Evolutionary conservation across 53 echinoderm and acorn worm genomes (phyloP).

Genomic region (Echinarachnius parma): DNA sequence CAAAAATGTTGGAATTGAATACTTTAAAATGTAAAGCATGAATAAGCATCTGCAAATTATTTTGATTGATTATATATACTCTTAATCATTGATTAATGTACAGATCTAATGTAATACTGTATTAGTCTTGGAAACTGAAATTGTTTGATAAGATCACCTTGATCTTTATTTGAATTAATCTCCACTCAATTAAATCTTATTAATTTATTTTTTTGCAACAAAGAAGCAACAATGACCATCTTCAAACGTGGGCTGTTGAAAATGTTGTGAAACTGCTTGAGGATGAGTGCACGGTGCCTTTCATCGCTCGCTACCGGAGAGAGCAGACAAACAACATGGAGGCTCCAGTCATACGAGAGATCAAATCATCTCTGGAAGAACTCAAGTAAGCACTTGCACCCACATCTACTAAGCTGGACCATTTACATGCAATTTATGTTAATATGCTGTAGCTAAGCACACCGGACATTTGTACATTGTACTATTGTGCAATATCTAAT

Average conservation of each 20-base stretch:
- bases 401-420: not conserved
- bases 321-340: constrained; percentile 86
- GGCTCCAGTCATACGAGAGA: constrained; percentile 70
- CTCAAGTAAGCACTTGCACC: constrained; percentile 64
- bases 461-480: too few relatives aligned
- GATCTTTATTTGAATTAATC: constrained; percentile 23
- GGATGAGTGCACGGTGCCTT: constrained; percentile 73
- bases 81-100: too few relatives aligned
- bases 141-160: too few relatives aligned
- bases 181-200: constrained; percentile 3
- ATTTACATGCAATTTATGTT: too few relatives aligned
- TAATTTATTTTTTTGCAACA: not conserved
- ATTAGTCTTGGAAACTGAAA: too few relatives aligned
- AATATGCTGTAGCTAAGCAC: too few relatives aligned
- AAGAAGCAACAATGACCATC: constrained; percentile 2
- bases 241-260: constrained; percentile 21
- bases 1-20: too few relatives aligned
- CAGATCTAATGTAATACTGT: too few relatives aligned
- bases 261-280: constrained; percentile 71
- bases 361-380: constrained; percentile 53
- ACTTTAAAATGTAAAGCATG: too few relatives aligned
- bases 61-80: too few relatives aligned
- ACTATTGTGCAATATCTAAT: too few relatives aligned
- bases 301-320: constrained; percentile 85
- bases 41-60: too few relatives aligned